phyloP scores from a whole-genome alignment of 2,797 vertebrate genomes.

The Spheniscus humboldti region DNA sequence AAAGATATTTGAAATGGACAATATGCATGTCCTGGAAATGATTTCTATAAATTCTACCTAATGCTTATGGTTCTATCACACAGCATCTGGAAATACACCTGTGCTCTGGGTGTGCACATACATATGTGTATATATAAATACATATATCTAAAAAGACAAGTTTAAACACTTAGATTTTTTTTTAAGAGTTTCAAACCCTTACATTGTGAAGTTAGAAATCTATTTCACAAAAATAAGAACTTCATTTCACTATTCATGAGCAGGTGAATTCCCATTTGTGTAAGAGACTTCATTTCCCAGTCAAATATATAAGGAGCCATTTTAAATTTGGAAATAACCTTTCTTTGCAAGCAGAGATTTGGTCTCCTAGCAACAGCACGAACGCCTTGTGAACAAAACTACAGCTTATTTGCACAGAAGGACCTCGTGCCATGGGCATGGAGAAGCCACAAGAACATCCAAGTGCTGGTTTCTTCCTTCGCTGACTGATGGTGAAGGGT shows the following conservation, averaged over 20 bases:
- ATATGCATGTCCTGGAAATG: neutral
- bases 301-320: neutral
- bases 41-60: neutral
- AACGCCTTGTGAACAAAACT: neutral
- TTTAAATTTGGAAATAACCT: neutral
- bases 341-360: neutral
- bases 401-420: neutral
- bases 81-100: neutral
- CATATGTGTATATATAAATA: rapidly evolving
- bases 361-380: conserved; percentile 47
- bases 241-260: neutral
- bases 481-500: neutral
- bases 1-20: neutral
- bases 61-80: neutral
- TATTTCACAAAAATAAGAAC: neutral
- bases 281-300: neutral
- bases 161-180: neutral
- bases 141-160: neutral
- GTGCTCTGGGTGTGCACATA: neutral
- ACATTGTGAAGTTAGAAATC: neutral
- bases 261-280: neutral
- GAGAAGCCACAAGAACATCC: neutral
- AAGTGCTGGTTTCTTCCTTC: neutral
- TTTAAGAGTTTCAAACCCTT: neutral
- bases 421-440: neutral